Evolutionary conservation across 2,888 invertebrate species (phyloP).

Genomic region (Papilio gigon): DNA sequence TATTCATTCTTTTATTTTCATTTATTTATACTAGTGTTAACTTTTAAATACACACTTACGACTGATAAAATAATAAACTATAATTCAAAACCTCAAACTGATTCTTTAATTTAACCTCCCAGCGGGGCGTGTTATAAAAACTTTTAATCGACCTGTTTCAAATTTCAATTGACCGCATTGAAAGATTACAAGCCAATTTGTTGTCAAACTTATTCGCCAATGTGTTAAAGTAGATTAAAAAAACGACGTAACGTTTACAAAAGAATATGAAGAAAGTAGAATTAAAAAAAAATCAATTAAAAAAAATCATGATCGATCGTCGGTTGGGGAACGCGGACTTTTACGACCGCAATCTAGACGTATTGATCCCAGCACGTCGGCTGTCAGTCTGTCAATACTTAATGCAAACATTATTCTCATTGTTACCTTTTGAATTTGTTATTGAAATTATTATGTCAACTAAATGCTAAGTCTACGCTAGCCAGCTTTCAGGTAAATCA

Average conservation of each 20-base stretch:
- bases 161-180: background rate
- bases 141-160: constrained; percentile 2
- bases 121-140: background rate
- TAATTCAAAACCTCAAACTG: background rate
- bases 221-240: background rate
- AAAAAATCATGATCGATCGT: too few relatives aligned
- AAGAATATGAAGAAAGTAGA: background rate
- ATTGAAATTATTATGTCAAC: constrained; percentile 1
- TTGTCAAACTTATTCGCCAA: background rate
- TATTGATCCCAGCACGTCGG: constrained; percentile 33
- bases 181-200: background rate
- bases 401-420: constrained; percentile 6
- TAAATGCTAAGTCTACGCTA: too few relatives aligned
- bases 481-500: too few relatives aligned
- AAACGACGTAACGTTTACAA: background rate
- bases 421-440: constrained; percentile 5
- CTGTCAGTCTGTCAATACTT: constrained; percentile 25
- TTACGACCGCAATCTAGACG: constrained; percentile 18
- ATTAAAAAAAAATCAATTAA: background rate
- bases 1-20: too few relatives aligned
- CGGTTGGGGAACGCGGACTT: background rate
- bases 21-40: background rate
- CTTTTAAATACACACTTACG: background rate
- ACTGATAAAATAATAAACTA: background rate
- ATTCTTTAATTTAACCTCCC: constrained; percentile 8